phyloP scores from a whole-genome alignment of 2,797 vertebrate genomes.

The Parambassis ranga region DNA sequence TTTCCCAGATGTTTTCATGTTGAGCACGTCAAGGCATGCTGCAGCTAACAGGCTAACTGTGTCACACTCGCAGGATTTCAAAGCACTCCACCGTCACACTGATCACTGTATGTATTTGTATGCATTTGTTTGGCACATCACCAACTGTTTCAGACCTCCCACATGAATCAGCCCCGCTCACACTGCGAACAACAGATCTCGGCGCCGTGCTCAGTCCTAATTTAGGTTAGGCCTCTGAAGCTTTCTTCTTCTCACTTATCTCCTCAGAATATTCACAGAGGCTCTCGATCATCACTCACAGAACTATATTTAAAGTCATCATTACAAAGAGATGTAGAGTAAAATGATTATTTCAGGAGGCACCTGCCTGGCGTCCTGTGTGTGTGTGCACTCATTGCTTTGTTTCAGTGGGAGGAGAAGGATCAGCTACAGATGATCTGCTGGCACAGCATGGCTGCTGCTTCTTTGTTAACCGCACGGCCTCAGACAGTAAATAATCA shows the following conservation, averaged over 20 bases:
- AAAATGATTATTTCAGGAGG: constrained; percentile 37
- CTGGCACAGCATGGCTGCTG: constrained; percentile 25
- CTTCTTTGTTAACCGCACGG: constrained; percentile 25
- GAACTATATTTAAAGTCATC: constrained; percentile 39
- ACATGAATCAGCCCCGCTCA: constrained; percentile 51
- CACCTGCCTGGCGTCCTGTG: constrained; percentile 9
- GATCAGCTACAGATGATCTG: constrained; percentile 36
- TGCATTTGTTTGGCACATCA: constrained; percentile 36
- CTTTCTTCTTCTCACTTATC: constrained; percentile 39
- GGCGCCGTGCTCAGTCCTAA: constrained; percentile 44
- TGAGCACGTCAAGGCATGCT: constrained; percentile 2
- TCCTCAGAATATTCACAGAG: constrained; percentile 29
- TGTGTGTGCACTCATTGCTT: constrained; percentile 41
- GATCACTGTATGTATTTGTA: constrained; percentile 15
- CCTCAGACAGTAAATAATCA: constrained; percentile 53
- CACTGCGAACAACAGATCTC: constrained; percentile 47
- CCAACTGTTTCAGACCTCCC: constrained; percentile 46
- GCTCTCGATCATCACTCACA: constrained; percentile 18
- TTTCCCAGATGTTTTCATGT: constrained; percentile 34
- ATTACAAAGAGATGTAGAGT: constrained; percentile 33
- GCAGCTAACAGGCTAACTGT: constrained; percentile 19
- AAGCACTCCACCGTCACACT: constrained; percentile 13
- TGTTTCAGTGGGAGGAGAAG: constrained; percentile 50
- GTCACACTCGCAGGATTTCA: constrained; percentile 22
- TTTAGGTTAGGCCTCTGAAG: constrained; percentile 38